Evolutionary conservation across 2,797 vertebrate genomes (phyloP), one percentile per base, ranked within the genome.

Genomic region (Aphelocoma californica): DNA sequence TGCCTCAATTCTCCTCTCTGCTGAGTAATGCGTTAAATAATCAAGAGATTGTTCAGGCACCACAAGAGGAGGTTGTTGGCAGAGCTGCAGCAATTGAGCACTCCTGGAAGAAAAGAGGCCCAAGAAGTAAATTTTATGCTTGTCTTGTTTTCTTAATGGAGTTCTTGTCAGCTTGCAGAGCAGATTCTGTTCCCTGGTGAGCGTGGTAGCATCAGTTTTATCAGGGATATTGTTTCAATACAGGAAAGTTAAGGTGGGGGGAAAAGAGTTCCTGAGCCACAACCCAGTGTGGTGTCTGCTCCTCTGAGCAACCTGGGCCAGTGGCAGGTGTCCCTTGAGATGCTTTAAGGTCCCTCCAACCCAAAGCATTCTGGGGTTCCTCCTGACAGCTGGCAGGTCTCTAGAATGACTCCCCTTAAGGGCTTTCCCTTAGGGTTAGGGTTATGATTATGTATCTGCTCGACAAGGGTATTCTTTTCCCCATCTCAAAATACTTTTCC

Each of bases 221-320:
- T 23, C 66, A 18, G 38, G 53, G 57, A 71, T 47, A 18, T 61
- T 70, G 36, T 86, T 88, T 51, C 61, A 23, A 0, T 29, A 26
- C 2, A 16, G 57, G 48, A 53, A 31, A 53, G 10, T 12, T 47
- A 36, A 24, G 24, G 13, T 1, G 0, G 9, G 1, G 3, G 9
- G 31, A 3, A 34, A 12, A 53, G 13, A 31, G 10, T 44, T 90
- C 26, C 57, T 38, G 62, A 44, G 57, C 25, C 38, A n/a, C 12
- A 18, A 0, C 6, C 57, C 74, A 24, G 31, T 9, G 57, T 64
- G 73, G 20, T 53, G 54, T 38, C 24, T 78, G 64, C 19, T 70
- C 31, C 48, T 70, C 50, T 56, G 57, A 18, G 57, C 48, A 31
- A 0, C 34, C 57, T 79, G 57, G 31, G 34, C 42, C 12, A 2